A percentile compares a stretch with the other conserved stretches of the same genome.
Conservation (phyloP, 1,140 invertebrate genomes). For the Zaprionus inermis region DNA sequence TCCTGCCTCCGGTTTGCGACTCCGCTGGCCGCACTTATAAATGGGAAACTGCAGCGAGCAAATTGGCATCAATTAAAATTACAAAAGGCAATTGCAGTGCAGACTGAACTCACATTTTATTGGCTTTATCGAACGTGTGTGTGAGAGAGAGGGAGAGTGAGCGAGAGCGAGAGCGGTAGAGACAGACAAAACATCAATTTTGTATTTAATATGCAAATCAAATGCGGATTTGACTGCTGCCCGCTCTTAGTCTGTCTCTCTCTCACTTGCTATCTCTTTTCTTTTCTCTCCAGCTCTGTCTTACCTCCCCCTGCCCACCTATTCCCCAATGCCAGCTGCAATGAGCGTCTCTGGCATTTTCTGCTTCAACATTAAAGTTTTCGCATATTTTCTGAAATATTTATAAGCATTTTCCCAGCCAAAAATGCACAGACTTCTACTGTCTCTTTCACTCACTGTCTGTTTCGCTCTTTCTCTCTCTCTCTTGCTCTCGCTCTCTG, state of each 20-base stretch:
- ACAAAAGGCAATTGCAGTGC: slow-evolving; percentile 58
- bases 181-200: slow-evolving; percentile 26
- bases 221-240: slow-evolving; percentile 14
- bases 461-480: background rate
- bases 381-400: slow-evolving; percentile 59
- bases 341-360: slow-evolving; percentile 37
- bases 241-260: background rate
- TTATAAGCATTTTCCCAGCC: slow-evolving; percentile 44
- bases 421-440: slow-evolving; percentile 13
- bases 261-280: background rate
- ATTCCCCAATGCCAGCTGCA: slow-evolving; percentile 2
- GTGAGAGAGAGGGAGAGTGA: background rate
- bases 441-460: background rate
- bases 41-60: slow-evolving; percentile 8
- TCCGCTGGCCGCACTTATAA: background rate
- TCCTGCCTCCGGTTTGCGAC: no score
- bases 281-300: background rate
- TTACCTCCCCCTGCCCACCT: background rate
- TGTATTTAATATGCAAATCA: slow-evolving; percentile 53
- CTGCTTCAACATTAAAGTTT: slow-evolving; percentile 42
- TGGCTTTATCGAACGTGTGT: slow-evolving; percentile 8
- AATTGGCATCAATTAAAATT: slow-evolving; percentile 79
- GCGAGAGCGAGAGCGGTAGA: background rate
- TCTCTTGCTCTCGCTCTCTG: slow-evolving; percentile 41
- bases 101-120: slow-evolving; percentile 33